Evolutionary conservation across 2,113 vertebrate genomes (phyloP).

Genomic region (Merops nubicus): DNA sequence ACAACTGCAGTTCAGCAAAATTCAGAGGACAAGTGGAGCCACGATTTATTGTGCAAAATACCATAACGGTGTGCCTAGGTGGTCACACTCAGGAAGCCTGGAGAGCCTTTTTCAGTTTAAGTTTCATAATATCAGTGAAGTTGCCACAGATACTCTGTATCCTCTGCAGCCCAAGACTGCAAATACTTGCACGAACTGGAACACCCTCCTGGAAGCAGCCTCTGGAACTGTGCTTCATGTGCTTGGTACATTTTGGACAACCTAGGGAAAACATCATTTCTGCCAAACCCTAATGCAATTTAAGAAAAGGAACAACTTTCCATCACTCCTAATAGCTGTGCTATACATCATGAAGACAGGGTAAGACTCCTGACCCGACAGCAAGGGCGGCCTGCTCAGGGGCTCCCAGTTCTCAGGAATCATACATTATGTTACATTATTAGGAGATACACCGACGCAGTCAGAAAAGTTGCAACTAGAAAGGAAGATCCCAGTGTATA

Average conservation of each 20-base stretch:
- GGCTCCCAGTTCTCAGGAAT: background rate
- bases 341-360: background rate
- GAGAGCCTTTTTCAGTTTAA: background rate
- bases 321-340: background rate
- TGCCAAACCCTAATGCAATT: background rate
- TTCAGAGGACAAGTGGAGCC: background rate
- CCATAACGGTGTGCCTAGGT: background rate
- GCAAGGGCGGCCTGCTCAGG: background rate
- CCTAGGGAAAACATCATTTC: background rate
- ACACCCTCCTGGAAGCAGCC: background rate
- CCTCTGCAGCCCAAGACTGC: background rate
- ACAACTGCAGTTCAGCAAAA: background rate
- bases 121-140: background rate
- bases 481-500: background rate
- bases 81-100: background rate
- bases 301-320: background rate
- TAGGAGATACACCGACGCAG: accelerated
- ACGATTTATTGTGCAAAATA: background rate
- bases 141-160: background rate
- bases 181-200: background rate
- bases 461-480: background rate
- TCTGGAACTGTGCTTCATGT: background rate
- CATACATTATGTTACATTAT: background rate
- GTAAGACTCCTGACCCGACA: background rate
- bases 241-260: background rate